Conservation (phyloP, 92 coral and sea anemone species). For the Metridium senile region DNA sequence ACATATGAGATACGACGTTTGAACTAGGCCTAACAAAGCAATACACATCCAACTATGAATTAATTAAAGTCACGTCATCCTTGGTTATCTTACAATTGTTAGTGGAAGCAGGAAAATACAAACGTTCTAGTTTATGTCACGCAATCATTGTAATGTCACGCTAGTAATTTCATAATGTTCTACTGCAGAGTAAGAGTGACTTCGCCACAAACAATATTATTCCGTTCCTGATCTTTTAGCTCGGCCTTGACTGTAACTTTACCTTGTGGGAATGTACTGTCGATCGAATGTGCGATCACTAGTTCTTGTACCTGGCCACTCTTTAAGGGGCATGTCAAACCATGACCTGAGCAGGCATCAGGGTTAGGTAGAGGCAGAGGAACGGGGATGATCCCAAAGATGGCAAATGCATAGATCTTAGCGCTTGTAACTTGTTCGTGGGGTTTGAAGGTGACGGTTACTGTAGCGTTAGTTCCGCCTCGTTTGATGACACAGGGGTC, state of each 20-base stretch:
- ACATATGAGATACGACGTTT: no score
- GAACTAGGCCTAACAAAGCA: no score
- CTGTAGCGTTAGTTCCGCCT: conserved; percentile 58
- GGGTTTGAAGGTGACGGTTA: conserved; percentile 55
- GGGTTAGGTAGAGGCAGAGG: conserved; percentile 66
- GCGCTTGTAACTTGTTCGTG: conserved; percentile 61
- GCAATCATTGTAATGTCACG: no score
- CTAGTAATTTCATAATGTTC: no score
- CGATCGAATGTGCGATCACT: conserved; percentile 44
- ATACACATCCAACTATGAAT: no score
- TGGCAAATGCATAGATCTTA: conserved; percentile 51
- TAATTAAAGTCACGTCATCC: no score
- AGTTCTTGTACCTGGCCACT: conserved; percentile 45
- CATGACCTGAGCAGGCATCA: conserved; percentile 59
- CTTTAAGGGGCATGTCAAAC: conserved; percentile 64
- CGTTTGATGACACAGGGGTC: conserved; percentile 75
- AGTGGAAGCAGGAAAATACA: no score
- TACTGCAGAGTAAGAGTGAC: conserved; percentile 28
- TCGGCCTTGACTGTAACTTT: conserved; percentile 52
- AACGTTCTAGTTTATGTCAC: no score
- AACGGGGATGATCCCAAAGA: conserved; percentile 50
- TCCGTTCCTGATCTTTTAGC: conserved; percentile 60
- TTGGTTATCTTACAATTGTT: no score
- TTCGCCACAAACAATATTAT: conserved; percentile 56
- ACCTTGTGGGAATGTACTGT: conserved; percentile 41